A percentile compares a stretch with the other conserved stretches of the same genome.
phyloP scores from a whole-genome alignment of 2,888 invertebrate species.

The Cryptocephalus primarius region DNA sequence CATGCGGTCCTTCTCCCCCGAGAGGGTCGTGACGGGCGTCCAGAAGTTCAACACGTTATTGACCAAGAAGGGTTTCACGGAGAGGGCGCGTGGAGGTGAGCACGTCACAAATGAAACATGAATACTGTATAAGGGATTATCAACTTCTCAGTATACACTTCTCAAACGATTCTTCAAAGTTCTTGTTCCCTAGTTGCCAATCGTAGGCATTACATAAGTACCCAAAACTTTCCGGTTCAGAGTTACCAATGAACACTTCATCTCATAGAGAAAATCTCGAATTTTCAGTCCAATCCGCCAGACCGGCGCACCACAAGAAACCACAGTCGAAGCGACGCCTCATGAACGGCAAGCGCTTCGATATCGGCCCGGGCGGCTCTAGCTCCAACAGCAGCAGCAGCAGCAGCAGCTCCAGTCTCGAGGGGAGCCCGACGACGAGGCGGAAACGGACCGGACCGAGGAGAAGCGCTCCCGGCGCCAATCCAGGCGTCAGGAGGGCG shows the following conservation, averaged over 20 bases:
- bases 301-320: too few species aligned
- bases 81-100: slow-evolving; percentile 7
- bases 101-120: too few species aligned
- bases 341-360: slow-evolving; percentile 13
- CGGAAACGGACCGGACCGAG: slow-evolving; percentile 17
- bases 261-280: too few species aligned
- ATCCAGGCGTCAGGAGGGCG: slow-evolving; percentile 40
- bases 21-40: slow-evolving; percentile 36
- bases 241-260: too few species aligned
- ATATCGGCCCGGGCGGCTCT: slow-evolving; percentile 21
- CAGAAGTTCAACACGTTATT: slow-evolving; percentile 22
- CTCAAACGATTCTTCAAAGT: too few species aligned
- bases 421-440: slow-evolving; percentile 9
- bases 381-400: background rate
- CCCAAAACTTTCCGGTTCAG: too few species aligned
- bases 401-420: slow-evolving; percentile 24
- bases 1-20: slow-evolving; percentile 32
- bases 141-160: too few species aligned
- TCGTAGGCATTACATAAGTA: too few species aligned
- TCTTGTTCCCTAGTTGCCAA: too few species aligned
- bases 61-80: slow-evolving; percentile 13
- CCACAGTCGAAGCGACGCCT: background rate
- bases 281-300: too few species aligned
- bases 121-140: too few species aligned
- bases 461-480: slow-evolving; percentile 7